These are phyloP conservation scores for Ashinkailepas kermadecensis DNA, from an alignment of 2,888 invertebrate genomes.

Conservation along the genomic window DNA sequence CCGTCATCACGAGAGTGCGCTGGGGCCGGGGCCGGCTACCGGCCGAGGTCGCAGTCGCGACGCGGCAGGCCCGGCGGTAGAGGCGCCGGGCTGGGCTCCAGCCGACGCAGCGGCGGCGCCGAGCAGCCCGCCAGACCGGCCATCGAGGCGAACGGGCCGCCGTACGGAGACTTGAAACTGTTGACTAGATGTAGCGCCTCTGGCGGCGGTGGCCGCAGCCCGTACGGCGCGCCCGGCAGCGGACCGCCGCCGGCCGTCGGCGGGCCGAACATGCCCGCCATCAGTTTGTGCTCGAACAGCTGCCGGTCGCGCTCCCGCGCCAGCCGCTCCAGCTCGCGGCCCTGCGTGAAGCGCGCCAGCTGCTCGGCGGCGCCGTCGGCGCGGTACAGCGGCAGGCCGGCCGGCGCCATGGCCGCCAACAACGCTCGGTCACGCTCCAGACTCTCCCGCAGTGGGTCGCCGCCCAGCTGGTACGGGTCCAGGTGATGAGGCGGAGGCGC, in stretches of 20 bases:
- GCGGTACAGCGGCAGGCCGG: not conserved
- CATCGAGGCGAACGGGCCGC: not conserved
- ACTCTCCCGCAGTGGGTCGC: not conserved
- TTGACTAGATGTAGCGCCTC: constrained; percentile 15
- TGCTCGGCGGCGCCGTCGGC: not conserved
- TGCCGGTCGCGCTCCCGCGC: constrained; percentile 8
- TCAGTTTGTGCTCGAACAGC: constrained; percentile 19
- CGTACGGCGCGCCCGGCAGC: not conserved
- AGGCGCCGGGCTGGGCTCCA: not conserved
- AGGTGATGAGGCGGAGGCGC: not conserved
- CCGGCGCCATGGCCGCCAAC: not conserved
- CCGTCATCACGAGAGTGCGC: not conserved
- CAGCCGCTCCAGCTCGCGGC: constrained; percentile 11
- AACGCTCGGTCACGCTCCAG: constrained; percentile 1
- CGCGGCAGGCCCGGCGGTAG: not conserved
- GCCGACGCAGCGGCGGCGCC: not conserved
- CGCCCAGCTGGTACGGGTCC: constrained; percentile 8
- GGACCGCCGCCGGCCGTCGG: not conserved
- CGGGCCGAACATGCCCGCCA: constrained; percentile 1
- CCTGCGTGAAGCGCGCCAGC: not conserved
- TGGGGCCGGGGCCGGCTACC: not conserved
- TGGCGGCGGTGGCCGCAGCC: not conserved
- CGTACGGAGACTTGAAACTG: constrained; percentile 11
- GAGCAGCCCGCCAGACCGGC: constrained; percentile 1
- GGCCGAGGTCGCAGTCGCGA: not conserved